These are phyloP conservation scores for Spea bombifrons DNA, from an alignment of 2,113 vertebrate species.

Conservation along the genomic window DNA sequence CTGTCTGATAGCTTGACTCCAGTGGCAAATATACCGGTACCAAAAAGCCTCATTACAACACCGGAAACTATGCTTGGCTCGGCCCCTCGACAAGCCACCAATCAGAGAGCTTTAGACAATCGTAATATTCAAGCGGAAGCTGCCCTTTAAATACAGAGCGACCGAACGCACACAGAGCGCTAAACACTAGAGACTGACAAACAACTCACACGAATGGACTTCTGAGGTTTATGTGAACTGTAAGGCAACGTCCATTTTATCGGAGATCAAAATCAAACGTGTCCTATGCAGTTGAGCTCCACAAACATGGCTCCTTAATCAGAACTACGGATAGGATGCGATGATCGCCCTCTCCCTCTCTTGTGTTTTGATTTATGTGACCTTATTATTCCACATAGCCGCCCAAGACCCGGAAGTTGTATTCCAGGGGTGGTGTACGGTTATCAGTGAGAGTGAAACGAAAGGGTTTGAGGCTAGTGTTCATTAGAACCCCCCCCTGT, in stretches of 20 bases:
- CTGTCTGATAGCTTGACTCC: too few relatives aligned
- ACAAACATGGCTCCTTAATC: background rate
- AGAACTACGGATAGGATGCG: too few relatives aligned
- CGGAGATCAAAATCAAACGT: too few relatives aligned
- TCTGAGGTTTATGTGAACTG: too few relatives aligned
- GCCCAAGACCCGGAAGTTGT: conserved; percentile 22
- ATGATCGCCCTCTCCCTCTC: background rate
- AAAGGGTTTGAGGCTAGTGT: too few relatives aligned
- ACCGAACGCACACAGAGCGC: background rate
- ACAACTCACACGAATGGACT: too few relatives aligned
- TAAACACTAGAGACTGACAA: background rate
- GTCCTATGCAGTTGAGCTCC: background rate
- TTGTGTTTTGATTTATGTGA: background rate
- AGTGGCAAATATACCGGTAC: too few relatives aligned
- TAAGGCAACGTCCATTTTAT: too few relatives aligned
- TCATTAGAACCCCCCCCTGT: background rate
- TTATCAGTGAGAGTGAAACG: background rate
- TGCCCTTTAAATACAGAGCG: background rate
- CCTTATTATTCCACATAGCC: background rate
- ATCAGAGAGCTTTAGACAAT: background rate
- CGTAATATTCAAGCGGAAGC: background rate
- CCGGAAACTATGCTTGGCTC: too few relatives aligned
- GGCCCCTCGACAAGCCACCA: background rate
- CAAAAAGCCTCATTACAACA: too few relatives aligned
- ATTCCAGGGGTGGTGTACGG: background rate